Evolutionary conservation across 2,113 vertebrate genomes (phyloP).

Genomic region (Theristicus caerulescens): DNA sequence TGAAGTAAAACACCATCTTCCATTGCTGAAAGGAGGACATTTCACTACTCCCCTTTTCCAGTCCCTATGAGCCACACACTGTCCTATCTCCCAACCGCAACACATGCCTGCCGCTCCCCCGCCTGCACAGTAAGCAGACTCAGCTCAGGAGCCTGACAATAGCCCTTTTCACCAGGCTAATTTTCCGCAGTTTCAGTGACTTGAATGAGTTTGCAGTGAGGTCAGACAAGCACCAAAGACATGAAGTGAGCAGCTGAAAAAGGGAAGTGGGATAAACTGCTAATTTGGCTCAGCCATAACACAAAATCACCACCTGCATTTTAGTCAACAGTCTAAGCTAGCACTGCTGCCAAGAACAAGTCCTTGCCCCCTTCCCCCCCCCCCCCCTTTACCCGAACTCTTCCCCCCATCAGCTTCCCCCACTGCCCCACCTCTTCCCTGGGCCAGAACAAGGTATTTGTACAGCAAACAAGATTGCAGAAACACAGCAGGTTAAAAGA

Average conservation of each 20-base stretch:
- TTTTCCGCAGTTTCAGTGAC: neutral
- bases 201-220: neutral
- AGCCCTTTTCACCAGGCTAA: neutral
- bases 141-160: neutral
- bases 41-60: neutral
- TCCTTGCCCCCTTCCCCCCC: neutral
- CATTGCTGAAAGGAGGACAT: neutral
- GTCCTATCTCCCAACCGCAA: neutral
- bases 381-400: neutral
- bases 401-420: neutral
- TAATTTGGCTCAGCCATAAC: neutral
- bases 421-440: neutral
- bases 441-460: neutral
- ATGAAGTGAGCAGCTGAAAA: neutral
- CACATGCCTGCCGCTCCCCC: neutral
- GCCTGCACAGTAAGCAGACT: neutral
- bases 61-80: neutral
- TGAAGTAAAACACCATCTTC: neutral
- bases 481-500: neutral
- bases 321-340: neutral
- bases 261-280: neutral
- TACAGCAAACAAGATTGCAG: neutral
- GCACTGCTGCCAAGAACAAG: neutral
- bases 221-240: neutral
- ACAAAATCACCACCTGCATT: neutral